Evolutionary conservation across 2,113 vertebrate genomes (phyloP).

Genomic region (Tachycineta bicolor): DNA sequence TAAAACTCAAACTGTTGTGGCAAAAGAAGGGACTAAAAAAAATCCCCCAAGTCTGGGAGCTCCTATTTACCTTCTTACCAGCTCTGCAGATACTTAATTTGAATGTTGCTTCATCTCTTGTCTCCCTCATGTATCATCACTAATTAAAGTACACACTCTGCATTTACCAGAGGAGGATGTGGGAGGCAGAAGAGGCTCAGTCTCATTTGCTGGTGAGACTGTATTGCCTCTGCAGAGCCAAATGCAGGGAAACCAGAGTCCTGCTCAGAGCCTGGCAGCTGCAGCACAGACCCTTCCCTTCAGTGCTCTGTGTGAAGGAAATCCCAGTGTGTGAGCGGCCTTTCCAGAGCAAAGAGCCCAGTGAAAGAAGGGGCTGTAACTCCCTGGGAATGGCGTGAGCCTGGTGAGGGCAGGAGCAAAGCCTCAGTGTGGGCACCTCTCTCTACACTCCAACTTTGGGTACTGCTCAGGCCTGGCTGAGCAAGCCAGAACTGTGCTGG

Average conservation of each 20-base stretch:
- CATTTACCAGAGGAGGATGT: constrained; percentile 2
- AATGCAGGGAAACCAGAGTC: background rate
- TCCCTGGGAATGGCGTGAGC: rapidly evolving
- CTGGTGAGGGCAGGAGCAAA: background rate
- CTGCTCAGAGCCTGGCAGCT: background rate
- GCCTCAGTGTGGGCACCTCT: rapidly evolving
- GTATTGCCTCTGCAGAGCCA: background rate
- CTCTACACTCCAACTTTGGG: background rate
- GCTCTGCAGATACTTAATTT: constrained; percentile 45
- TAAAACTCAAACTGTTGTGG: background rate
- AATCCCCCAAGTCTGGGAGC: background rate
- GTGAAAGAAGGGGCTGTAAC: background rate
- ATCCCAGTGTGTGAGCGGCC: background rate
- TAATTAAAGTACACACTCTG: constrained; percentile 51
- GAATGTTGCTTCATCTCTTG: constrained; percentile 31
- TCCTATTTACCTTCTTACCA: constrained; percentile 22
- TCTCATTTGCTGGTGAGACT: background rate
- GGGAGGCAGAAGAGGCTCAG: constrained; percentile 23
- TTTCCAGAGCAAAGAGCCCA: background rate
- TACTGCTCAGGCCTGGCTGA: background rate
- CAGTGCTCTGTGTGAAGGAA: background rate
- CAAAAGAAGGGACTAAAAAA: background rate
- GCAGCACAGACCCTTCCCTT: background rate
- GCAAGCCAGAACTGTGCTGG: background rate
- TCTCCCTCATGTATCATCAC: constrained; percentile 31